Evolutionary conservation across 2,113 vertebrate species (phyloP).

Genomic region (Phaetusa simplex): DNA sequence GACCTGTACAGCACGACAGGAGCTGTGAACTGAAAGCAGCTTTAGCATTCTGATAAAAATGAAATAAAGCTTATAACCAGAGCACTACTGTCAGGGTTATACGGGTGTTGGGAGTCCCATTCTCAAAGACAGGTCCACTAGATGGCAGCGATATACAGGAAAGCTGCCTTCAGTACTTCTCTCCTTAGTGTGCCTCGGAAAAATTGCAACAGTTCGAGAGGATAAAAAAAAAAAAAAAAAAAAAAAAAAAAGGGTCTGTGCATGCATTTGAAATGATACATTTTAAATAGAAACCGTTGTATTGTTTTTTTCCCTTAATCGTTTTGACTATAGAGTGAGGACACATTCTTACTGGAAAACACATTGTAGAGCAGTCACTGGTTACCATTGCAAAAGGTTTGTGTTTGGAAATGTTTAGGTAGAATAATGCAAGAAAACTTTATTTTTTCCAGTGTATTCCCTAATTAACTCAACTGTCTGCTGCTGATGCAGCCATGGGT

Average conservation of each 20-base stretch:
- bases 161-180: background rate
- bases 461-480: background rate
- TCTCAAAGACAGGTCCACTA: slow-evolving; percentile 47
- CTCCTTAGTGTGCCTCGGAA: background rate
- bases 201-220: background rate
- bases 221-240: background rate
- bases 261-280: background rate
- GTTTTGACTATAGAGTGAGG: background rate
- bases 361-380: background rate
- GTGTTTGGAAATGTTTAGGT: background rate
- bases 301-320: background rate
- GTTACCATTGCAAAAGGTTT: background rate
- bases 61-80: background rate
- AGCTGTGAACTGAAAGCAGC: background rate
- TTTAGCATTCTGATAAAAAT: background rate
- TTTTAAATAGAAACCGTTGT: slow-evolving; percentile 10
- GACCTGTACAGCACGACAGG: background rate
- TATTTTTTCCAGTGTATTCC: background rate
- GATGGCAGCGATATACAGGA: slow-evolving; percentile 70
- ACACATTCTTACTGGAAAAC: background rate
- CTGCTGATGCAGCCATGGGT: background rate
- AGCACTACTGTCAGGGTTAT: accelerated
- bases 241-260: background rate
- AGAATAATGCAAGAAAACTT: background rate
- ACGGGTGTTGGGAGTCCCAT: background rate